Conservation (phyloP, 2,113 vertebrate species). For the Piliocolobus tephrosceles region DNA sequence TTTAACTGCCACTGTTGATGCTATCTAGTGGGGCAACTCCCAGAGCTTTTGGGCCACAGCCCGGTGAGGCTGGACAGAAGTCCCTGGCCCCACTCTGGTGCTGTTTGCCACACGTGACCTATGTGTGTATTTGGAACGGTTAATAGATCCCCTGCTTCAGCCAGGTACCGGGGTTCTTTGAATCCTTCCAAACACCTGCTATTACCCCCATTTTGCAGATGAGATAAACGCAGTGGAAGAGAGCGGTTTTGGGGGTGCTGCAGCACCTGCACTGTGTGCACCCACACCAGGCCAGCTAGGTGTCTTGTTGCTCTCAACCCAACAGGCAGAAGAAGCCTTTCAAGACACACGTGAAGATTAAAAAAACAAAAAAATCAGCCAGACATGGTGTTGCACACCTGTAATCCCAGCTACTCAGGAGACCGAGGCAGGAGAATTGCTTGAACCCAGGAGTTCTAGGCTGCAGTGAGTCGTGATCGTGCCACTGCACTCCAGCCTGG, state of each 20-base stretch:
- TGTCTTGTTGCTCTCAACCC: not conserved
- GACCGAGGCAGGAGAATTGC: too few species aligned
- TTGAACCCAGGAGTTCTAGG: too few species aligned
- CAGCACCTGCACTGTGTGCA: not conserved
- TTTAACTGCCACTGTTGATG: not conserved
- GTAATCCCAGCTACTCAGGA: not conserved
- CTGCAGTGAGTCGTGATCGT: too few species aligned
- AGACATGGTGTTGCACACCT: not conserved
- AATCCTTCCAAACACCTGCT: not conserved
- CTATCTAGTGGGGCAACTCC: not conserved
- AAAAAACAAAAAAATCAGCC: not conserved
- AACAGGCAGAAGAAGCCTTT: too few species aligned
- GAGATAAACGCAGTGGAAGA: not conserved
- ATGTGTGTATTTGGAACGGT: not conserved
- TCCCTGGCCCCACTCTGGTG: too few species aligned
- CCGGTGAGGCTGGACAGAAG: not conserved
- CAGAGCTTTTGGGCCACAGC: not conserved
- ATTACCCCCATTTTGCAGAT: not conserved
- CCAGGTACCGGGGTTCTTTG: not conserved
- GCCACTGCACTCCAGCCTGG: too few species aligned
- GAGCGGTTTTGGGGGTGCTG: too few species aligned
- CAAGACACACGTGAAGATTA: not conserved
- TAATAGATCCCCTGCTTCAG: not conserved
- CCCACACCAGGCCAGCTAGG: fast-evolving
- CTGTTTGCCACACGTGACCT: not conserved